These are phyloP conservation scores for Ibycter americanus DNA, from an alignment of 2,797 vertebrate species.

Conservation along the genomic window DNA sequence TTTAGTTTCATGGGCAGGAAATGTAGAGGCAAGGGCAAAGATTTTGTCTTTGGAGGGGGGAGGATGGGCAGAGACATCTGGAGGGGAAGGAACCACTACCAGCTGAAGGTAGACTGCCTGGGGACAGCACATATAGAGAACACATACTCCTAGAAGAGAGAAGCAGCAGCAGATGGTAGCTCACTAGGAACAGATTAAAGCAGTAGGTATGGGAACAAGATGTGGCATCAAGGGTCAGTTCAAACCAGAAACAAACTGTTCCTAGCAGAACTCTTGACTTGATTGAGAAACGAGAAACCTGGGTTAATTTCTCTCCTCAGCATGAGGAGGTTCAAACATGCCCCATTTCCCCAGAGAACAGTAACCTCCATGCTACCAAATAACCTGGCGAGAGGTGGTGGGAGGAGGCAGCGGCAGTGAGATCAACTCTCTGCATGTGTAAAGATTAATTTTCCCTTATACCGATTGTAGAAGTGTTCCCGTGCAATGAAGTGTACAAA, in stretches of 20 bases:
- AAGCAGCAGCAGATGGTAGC: conserved; percentile 1
- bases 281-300: background rate
- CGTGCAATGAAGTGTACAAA: background rate
- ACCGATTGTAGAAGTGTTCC: background rate
- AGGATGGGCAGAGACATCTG: background rate
- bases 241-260: background rate
- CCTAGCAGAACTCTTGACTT: background rate
- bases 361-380: background rate
- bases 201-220: background rate
- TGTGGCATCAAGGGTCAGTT: background rate
- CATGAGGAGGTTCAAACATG: background rate
- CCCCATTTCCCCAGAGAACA: background rate
- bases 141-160: background rate
- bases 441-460: background rate
- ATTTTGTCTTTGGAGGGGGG: background rate
- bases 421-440: background rate
- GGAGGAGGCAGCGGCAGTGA: background rate
- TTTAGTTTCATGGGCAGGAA: background rate
- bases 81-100: background rate
- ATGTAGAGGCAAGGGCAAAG: background rate
- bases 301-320: background rate
- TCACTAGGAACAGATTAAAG: background rate
- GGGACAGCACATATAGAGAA: background rate
- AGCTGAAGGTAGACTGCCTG: background rate
- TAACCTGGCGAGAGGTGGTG: background rate